These are phyloP conservation scores for Ephestia elutella DNA, from an alignment of 1,140 invertebrate species.

Conservation along the genomic window DNA sequence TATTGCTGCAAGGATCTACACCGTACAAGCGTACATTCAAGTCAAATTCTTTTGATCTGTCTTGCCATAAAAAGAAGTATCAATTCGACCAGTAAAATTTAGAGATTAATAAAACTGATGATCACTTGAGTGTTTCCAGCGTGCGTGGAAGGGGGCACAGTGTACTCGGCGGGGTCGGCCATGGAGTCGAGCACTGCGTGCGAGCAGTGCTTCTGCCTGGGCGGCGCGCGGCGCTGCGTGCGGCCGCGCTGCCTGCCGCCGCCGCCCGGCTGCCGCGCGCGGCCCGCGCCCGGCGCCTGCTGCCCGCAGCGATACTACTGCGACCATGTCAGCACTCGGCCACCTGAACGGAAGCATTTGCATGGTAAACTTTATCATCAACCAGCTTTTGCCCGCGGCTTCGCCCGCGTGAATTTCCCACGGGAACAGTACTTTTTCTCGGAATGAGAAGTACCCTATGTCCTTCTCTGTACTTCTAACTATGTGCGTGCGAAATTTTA, in stretches of 20 bases:
- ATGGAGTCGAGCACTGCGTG: slow-evolving; percentile 85
- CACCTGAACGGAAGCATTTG: slow-evolving; percentile 24
- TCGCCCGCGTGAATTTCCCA: too few relatives aligned
- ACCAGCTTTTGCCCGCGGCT: too few relatives aligned
- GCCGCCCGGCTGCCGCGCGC: slow-evolving; percentile 81
- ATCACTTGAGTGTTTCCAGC: slow-evolving; percentile 70
- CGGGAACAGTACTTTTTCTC: too few relatives aligned
- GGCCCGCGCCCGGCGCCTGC: slow-evolving; percentile 83
- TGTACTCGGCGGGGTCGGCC: slow-evolving; percentile 88
- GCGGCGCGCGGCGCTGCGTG: slow-evolving; percentile 84
- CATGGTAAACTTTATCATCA: slow-evolving; percentile 25
- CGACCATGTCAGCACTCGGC: slow-evolving; percentile 62
- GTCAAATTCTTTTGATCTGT: too few relatives aligned
- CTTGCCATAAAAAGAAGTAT: too few relatives aligned
- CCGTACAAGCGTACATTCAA: too few relatives aligned
- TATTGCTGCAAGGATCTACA: too few relatives aligned
- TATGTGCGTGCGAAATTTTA: too few relatives aligned
- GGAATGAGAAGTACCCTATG: too few relatives aligned
- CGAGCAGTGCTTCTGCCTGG: slow-evolving; percentile 91
- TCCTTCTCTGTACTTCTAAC: too few relatives aligned
- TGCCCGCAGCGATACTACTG: slow-evolving; percentile 91
- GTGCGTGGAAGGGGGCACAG: slow-evolving; percentile 83
- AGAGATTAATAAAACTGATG: slow-evolving; percentile 11
- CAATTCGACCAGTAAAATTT: too few relatives aligned
- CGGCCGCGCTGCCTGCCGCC: slow-evolving; percentile 87